These are phyloP conservation scores for Pachyseris speciosa DNA, from an alignment of 64 coral and sea anemone genomes.

Conservation along the genomic window DNA sequence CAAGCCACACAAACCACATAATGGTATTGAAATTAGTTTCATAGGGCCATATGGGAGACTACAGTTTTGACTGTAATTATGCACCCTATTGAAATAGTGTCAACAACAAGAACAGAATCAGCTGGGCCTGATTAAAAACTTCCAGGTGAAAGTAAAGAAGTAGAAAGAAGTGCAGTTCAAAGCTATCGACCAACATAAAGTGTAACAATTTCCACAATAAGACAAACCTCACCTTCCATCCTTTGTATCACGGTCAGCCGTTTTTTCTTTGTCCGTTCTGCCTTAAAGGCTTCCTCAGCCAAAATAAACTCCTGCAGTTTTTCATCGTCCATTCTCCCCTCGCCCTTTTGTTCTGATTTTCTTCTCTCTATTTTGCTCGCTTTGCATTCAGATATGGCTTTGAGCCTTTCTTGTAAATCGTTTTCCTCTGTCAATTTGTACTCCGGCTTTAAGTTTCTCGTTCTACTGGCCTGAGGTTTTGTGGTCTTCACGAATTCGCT, in stretches of 20 bases:
- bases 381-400: slow-evolving; percentile 55
- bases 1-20: no score
- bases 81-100: no score
- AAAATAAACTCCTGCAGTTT: slow-evolving; percentile 51
- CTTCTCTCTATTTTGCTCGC: background rate
- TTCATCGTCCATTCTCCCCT: slow-evolving; percentile 8
- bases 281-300: slow-evolving; percentile 47
- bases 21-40: no score
- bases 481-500: background rate
- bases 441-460: slow-evolving; percentile 87
- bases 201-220: background rate
- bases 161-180: no score
- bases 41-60: no score
- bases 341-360: slow-evolving; percentile 22
- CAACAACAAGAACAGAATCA: no score
- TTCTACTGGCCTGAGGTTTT: slow-evolving; percentile 19
- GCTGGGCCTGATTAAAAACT: no score
- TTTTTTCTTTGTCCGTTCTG: slow-evolving; percentile 55
- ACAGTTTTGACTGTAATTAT: no score
- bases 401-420: slow-evolving; percentile 67
- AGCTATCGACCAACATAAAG: no score
- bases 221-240: slow-evolving; percentile 83
- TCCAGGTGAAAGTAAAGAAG: no score
- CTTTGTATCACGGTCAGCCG: slow-evolving; percentile 79
- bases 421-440: slow-evolving; percentile 55